A percentile compares a stretch with the other conserved stretches of the same genome.
These are phyloP conservation scores for Caenorhabditis sp. DNA, from an alignment of 2,888 invertebrate species.

Conservation along the genomic window DNA sequence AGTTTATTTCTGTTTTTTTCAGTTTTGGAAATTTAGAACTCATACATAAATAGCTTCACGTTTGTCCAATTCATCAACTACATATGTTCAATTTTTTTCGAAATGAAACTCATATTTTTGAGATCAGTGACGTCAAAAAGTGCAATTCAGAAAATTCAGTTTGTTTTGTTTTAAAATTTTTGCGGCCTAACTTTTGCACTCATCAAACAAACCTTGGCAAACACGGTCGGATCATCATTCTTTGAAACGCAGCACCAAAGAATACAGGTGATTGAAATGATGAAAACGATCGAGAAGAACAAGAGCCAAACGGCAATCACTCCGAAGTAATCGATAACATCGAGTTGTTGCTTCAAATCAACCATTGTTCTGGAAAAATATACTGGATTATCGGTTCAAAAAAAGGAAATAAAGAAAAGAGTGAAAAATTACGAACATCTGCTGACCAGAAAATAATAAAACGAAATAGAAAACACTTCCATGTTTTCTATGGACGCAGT, in stretches of 20 bases:
- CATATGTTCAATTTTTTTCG: no score
- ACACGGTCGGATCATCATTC: slow-evolving; percentile 67
- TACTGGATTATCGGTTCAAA: not conserved
- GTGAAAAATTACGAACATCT: no score
- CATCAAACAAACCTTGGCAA: slow-evolving; percentile 60
- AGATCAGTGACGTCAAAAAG: slow-evolving; percentile 10
- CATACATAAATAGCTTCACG: no score
- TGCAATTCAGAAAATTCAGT: not conserved
- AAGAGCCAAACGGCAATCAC: slow-evolving; percentile 66
- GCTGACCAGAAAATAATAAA: no score
- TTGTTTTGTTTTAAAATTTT: not conserved
- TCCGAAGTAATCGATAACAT: slow-evolving; percentile 70
- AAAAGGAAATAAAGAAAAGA: slow-evolving; percentile 2
- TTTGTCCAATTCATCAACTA: no score
- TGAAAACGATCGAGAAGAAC: slow-evolving; percentile 62
- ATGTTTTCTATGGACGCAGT: no score
- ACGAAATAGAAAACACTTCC: no score
- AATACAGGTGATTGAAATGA: slow-evolving; percentile 74
- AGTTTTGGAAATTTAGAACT: no score
- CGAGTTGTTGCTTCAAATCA: slow-evolving; percentile 68
- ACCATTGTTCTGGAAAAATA: slow-evolving; percentile 49
- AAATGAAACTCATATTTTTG: no score
- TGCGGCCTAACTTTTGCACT: not conserved
- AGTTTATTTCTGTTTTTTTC: no score
- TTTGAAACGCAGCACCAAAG: slow-evolving; percentile 74